Evolutionary conservation across 2,113 vertebrate species (phyloP).

Genomic region (Laterallus jamaicensis): DNA sequence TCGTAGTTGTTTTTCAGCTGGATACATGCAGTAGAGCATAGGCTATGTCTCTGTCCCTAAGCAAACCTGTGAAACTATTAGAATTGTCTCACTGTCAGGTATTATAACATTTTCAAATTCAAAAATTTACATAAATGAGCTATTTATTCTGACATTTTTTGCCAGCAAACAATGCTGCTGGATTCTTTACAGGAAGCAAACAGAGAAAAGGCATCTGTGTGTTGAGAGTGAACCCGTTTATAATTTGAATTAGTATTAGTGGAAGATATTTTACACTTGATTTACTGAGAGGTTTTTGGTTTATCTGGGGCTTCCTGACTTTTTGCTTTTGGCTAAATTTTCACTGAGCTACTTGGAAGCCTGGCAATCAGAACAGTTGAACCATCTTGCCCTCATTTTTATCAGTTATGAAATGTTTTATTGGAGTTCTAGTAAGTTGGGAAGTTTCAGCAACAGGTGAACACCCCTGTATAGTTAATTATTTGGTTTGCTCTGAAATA

Average conservation of each 20-base stretch:
- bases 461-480: neutral
- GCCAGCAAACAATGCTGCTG: neutral
- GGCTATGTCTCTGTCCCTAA: neutral
- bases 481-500: neutral
- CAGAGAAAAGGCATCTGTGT: neutral
- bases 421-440: neutral
- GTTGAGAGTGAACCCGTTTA: neutral
- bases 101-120: neutral
- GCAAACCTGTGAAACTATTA: neutral
- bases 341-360: neutral
- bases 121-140: neutral
- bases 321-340: constrained; percentile 20
- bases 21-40: neutral
- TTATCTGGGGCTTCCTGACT: neutral
- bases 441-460: neutral
- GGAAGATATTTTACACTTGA: constrained; percentile 1
- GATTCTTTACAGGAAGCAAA: neutral
- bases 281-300: neutral
- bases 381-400: neutral
- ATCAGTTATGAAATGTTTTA: neutral
- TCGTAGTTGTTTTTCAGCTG: neutral
- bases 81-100: neutral
- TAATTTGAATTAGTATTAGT: neutral
- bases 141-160: constrained; percentile 1
- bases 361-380: neutral